Conservation (phyloP, 1,140 invertebrate genomes). For the Pectinophora gossypiella region DNA sequence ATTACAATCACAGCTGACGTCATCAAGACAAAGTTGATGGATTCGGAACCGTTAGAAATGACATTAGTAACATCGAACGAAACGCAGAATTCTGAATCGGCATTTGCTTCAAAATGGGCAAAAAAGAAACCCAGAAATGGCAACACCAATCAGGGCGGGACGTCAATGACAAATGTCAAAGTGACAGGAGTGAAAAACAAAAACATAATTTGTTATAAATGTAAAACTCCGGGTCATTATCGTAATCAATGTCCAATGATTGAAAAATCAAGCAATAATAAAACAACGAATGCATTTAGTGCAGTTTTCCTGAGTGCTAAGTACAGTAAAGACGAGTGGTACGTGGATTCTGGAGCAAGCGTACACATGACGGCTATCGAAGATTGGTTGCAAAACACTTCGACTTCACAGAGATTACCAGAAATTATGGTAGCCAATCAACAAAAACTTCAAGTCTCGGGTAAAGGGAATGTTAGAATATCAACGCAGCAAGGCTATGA, state of each 20-base stretch:
- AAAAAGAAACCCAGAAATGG: neutral
- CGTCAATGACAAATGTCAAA: slow-evolving; percentile 5
- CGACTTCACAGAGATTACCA: neutral
- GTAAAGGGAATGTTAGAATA: neutral
- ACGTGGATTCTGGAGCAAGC: slow-evolving; percentile 14
- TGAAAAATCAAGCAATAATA: neutral
- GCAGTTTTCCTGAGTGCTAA: slow-evolving; percentile 7
- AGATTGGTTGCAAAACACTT: neutral
- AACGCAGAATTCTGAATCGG: neutral
- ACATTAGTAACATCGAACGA: neutral
- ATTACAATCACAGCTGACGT: slow-evolving; percentile 15
- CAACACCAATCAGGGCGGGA: neutral
- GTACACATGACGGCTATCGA: slow-evolving; percentile 10
- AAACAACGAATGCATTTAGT: slow-evolving; percentile 7
- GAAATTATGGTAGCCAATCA: slow-evolving; percentile 7
- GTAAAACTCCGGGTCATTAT: slow-evolving; percentile 11
- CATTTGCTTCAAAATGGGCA: neutral
- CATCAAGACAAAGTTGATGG: slow-evolving; percentile 20
- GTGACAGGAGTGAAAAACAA: neutral
- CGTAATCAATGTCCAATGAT: slow-evolving; percentile 14
- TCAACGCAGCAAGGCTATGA: neutral
- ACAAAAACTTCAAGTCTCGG: neutral
- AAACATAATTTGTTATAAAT: slow-evolving; percentile 1
- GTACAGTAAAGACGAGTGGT: slow-evolving; percentile 15
- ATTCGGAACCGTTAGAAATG: slow-evolving; percentile 10